Evolutionary conservation across 2,888 invertebrate species (phyloP), one percentile per base, ranked within the genome.

Genomic region (Apodemia duryi): DNA sequence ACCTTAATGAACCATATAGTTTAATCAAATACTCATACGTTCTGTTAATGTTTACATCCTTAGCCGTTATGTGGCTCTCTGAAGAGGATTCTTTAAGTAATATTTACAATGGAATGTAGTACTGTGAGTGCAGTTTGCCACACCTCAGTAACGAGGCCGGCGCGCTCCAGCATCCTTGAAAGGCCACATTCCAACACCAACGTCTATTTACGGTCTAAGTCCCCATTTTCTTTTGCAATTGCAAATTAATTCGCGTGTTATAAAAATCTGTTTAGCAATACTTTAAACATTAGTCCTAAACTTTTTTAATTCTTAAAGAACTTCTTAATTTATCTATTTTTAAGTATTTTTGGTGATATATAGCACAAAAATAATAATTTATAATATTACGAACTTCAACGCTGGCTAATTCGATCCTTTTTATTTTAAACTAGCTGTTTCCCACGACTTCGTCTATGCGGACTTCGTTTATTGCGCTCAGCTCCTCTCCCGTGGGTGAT

Each of bases 151-250:
- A 77, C 79, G 86, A 81, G 83, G 86, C 60, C 64, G 49, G 64
- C 64, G 21, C n/a, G 62, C 78, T 70, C 81, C 88, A 84, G 84
- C 91, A 91, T 91, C 91, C 91, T 91, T 91, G 91, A 89, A 79
- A 88, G 88, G 89, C 90, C 85, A 79, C 91, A 91, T 91, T 90
- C 91, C 91, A 73, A 73, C 77, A 79, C 32, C 54, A 57, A 77
- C 81, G 76, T 80, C 87, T 87, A 82, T 87, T 87, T 88, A 87
- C 84, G 80, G 85, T 78, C 81, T 81, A 79, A 86, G 84, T 74
- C 82, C 84, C 81, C 84, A 83, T 84, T 88, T 84, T 80, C 71
- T 71, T 71, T 68, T 67, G 64, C 72, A 66, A 68, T 72, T 70
- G 70, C 69, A 72, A 71, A 70, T 71, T 68, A 68, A 67, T 65